Conservation (phyloP, 1,140 invertebrate species). For the Cheumatopsyche charites region DNA sequence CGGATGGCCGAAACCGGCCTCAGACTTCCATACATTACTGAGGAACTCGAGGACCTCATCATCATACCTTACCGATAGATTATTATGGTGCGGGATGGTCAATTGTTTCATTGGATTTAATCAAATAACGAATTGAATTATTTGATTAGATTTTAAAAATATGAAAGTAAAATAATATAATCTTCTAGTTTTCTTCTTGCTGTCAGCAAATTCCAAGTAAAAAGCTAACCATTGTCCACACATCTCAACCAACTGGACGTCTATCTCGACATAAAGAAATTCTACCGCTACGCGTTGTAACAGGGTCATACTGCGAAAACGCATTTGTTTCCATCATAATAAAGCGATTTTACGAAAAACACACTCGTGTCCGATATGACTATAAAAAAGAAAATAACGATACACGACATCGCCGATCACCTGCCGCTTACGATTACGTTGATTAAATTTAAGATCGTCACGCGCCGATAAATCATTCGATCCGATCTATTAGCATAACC, state of each 20-base stretch:
- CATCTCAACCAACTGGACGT: constrained; percentile 33
- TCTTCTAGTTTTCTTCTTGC: constrained; percentile 31
- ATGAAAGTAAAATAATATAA: no score
- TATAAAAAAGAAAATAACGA: neutral
- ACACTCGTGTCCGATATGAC: neutral
- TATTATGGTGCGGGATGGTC: no score
- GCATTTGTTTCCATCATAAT: neutral
- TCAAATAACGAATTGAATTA: no score
- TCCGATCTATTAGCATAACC: no score
- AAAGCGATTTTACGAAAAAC: neutral
- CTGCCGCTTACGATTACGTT: no score
- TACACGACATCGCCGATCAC: neutral
- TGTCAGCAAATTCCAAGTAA: constrained; percentile 36
- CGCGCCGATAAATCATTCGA: no score
- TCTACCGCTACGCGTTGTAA: constrained; percentile 23
- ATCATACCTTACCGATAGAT: neutral
- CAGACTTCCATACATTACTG: neutral
- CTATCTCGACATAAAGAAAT: constrained; percentile 32
- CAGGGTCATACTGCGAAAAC: constrained; percentile 23
- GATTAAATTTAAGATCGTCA: no score
- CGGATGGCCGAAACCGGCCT: constrained; percentile 11
- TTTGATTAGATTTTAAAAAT: no score
- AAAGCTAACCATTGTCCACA: constrained; percentile 37
- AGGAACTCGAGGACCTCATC: neutral
- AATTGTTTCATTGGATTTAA: no score